Evolutionary conservation across 1,140 invertebrate genomes (phyloP).

Genomic region (Tetragnatha versicolor): DNA sequence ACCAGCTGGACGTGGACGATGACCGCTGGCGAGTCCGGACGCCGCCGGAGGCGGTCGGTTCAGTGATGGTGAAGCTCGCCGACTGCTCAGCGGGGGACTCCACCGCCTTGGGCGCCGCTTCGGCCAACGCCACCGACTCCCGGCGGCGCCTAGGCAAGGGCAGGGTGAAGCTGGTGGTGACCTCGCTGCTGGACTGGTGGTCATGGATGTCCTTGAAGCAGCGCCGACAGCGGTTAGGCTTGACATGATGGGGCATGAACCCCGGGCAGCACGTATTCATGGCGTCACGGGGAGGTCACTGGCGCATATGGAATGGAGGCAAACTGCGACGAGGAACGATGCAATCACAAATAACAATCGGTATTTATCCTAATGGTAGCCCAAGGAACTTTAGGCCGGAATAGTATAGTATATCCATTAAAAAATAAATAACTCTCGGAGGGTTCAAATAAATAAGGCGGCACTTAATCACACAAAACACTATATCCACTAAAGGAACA

Average conservation of each 20-base stretch:
- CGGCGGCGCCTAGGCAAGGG: constrained; percentile 37
- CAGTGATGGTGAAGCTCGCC: constrained; percentile 33
- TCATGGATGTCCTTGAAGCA: constrained; percentile 75
- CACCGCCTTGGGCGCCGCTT: not conserved
- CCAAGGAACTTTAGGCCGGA: too few species aligned
- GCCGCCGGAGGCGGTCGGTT: not conserved
- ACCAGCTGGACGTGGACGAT: constrained; percentile 62
- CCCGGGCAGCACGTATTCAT: constrained; percentile 66
- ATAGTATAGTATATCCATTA: too few species aligned
- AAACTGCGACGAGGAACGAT: too few species aligned
- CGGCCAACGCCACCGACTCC: constrained; percentile 45
- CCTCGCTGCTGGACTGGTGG: constrained; percentile 42
- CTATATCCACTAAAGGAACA: too few species aligned
- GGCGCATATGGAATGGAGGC: too few species aligned
- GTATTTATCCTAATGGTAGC: too few species aligned
- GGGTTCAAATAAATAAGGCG: too few species aligned
- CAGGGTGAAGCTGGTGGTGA: constrained; percentile 31
- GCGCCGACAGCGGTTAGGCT: constrained; percentile 89
- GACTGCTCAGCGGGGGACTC: constrained; percentile 2
- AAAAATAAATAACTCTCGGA: too few species aligned
- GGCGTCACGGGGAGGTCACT: too few species aligned
- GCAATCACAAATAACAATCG: too few species aligned
- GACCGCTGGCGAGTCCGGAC: constrained; percentile 19
- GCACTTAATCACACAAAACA: too few species aligned
- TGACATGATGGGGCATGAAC: constrained; percentile 91